phyloP scores from a whole-genome alignment of 2,113 vertebrate genomes.

The Epinephelus cyanopodus region DNA sequence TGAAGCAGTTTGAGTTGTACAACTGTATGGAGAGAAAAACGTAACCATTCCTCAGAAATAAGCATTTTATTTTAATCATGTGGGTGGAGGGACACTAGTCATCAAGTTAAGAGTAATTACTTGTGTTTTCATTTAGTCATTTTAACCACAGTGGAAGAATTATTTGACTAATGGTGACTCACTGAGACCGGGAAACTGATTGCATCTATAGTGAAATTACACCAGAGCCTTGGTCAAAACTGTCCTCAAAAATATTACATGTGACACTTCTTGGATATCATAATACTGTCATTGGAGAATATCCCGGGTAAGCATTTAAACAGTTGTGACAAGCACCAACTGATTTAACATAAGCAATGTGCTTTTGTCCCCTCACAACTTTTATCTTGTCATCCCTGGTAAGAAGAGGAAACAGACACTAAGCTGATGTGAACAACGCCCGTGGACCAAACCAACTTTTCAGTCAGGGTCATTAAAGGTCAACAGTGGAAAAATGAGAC shows the following conservation, averaged over 20 bases:
- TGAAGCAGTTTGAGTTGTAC: accelerated
- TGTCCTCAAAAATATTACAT: not conserved
- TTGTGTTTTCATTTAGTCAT: not conserved
- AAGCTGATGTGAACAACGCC: not conserved
- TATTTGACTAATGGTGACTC: not conserved
- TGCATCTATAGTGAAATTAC: not conserved
- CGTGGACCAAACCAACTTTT: not conserved
- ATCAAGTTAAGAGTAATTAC: not conserved
- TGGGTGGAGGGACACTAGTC: not conserved
- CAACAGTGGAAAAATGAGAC: not conserved
- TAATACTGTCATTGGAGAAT: not conserved
- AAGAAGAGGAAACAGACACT: not conserved
- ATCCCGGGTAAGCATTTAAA: not conserved
- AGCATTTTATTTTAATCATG: not conserved
- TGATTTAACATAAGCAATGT: not conserved
- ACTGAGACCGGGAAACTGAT: not conserved
- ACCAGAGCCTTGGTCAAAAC: not conserved
- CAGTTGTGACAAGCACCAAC: not conserved
- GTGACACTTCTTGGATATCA: not conserved
- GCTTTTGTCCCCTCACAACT: too few species aligned
- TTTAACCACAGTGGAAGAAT: not conserved
- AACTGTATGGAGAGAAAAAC: not conserved
- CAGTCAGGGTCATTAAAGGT: not conserved
- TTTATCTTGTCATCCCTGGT: not conserved
- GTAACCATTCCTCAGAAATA: not conserved